These are phyloP conservation scores for Passer domesticus DNA, from an alignment of 2,113 vertebrate species.

Conservation along the genomic window DNA sequence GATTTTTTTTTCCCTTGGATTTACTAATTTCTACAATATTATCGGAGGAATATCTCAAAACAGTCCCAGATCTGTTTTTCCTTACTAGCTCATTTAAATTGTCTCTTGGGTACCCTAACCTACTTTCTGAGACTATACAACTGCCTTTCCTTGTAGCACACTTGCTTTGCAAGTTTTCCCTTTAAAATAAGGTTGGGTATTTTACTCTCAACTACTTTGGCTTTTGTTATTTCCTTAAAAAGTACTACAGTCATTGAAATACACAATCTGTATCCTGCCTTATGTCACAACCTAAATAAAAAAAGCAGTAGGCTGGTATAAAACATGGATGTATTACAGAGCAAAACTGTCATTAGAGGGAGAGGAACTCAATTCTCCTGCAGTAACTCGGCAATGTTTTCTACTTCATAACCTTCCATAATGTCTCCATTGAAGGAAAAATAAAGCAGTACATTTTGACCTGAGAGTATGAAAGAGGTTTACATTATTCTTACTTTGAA, in stretches of 20 bases:
- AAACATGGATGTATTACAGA: not conserved
- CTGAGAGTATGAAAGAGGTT: not conserved
- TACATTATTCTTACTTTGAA: not conserved
- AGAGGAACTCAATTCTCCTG: not conserved
- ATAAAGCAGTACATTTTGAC: not conserved
- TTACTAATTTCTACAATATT: slow-evolving; percentile 20
- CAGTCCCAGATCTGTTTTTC: slow-evolving; percentile 53
- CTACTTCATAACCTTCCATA: not conserved
- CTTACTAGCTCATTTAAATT: slow-evolving; percentile 46
- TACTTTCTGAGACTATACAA: slow-evolving; percentile 42
- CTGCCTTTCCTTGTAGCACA: not conserved
- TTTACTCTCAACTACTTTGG: not conserved
- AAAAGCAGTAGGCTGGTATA: not conserved
- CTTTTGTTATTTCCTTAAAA: slow-evolving; percentile 19
- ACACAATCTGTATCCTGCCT: not conserved
- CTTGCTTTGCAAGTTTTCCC: slow-evolving; percentile 19
- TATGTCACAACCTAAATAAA: not conserved
- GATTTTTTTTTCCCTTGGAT: not conserved
- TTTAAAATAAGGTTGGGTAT: not conserved
- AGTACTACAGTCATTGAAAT: slow-evolving; percentile 10
- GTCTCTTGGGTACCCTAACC: slow-evolving; percentile 53
- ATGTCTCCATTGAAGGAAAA: not conserved
- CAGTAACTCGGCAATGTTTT: not conserved
- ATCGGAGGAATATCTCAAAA: not conserved
- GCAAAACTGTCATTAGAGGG: not conserved